Base-by-base conservation (phyloP, 2,797 vertebrate genomes). In the Loris lydekkerianus region DNA sequence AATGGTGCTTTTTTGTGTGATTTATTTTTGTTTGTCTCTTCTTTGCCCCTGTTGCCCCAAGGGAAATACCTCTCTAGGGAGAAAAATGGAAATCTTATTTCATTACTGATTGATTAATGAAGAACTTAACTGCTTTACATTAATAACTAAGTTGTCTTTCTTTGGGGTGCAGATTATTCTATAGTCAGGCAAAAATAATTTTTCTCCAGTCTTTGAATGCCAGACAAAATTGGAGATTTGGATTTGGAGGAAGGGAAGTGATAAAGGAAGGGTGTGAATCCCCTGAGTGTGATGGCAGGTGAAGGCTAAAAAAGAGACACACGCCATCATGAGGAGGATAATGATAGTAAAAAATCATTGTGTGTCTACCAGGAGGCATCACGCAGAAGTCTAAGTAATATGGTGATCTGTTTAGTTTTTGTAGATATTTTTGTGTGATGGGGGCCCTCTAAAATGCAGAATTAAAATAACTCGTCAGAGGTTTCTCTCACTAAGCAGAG, bases 1-100 rank as follows among this genome's bases (percentile, higher is more conserved):
- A 73, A 53, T 37, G 29, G 82, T 31, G 49, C 3, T 29, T 25
- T 53, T 91, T 90, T 70, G 29, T 58, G 49, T 40, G 8, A 53
- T 53, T 85, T 89, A 60, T 31, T 89, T 85, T 80, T 65, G n/a
- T 84, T n/a, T 89, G 2, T 93, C 20, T 93, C 31, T 25, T 82
- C n/a, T 75, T 75, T 40, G 37, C 15, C 4, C 25, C 15, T 5
- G n/a, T 81, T 58, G 67, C 4, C 13, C 56, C 61, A 86, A 76
- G 40, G 25, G 77, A 82, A 53, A 63, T 17, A 4, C 2, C 18
- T 23, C 21, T 82, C 76, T 86, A 23, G 4, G 67, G 53, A 82
- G 17, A 29, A 87, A 87, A 87, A 43, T 76, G 58, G 18, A 91
- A 86, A 43, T 43, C 14, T 10, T 83, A 13, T 83, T 77, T 43